These are phyloP conservation scores for Gonocerus acuteangulatus DNA, from an alignment of 2,888 invertebrate species.

Conservation along the genomic window DNA sequence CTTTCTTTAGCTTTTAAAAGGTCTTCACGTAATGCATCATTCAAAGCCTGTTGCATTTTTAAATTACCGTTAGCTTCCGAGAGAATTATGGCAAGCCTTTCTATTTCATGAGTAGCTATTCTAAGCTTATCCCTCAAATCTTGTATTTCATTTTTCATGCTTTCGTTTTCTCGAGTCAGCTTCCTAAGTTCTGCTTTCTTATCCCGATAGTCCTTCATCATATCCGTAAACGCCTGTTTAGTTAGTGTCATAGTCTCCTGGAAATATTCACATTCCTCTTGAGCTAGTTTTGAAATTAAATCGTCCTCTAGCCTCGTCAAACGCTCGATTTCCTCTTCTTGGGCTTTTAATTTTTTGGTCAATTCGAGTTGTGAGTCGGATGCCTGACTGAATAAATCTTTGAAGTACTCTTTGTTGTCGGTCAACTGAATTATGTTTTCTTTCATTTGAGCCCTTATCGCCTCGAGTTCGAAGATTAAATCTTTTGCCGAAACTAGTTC, in stretches of 20 bases:
- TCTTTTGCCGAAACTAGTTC: conserved; percentile 18
- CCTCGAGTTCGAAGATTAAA: conserved; percentile 16
- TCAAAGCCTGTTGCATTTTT: conserved; percentile 24
- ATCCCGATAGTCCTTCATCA: conserved; percentile 10
- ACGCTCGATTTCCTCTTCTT: conserved; percentile 14
- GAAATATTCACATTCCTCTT: conserved; percentile 15
- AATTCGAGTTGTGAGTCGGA: conserved; percentile 10
- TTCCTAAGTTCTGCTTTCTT: conserved; percentile 11
- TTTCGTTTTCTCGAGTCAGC: conserved; percentile 14
- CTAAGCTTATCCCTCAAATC: conserved; percentile 20
- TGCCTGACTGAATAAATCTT: conserved; percentile 18
- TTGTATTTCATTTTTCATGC: not conserved
- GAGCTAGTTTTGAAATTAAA: not conserved
- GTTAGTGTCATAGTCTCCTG: conserved; percentile 20
- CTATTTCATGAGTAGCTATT: conserved; percentile 23
- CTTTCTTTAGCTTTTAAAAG: conserved; percentile 18
- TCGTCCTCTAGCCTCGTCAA: conserved; percentile 10
- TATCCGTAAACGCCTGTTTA: conserved; percentile 18
- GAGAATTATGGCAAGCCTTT: conserved; percentile 12
- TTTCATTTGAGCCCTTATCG: conserved; percentile 19
- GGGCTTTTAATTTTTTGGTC: not conserved
- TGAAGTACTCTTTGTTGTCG: conserved; percentile 28
- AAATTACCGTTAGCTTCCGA: not conserved
- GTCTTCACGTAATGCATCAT: conserved; percentile 20
- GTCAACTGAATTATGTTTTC: conserved; percentile 14